These are phyloP conservation scores for Hipparchia semele DNA, from an alignment of 2,888 invertebrate species.

Conservation along the genomic window DNA sequence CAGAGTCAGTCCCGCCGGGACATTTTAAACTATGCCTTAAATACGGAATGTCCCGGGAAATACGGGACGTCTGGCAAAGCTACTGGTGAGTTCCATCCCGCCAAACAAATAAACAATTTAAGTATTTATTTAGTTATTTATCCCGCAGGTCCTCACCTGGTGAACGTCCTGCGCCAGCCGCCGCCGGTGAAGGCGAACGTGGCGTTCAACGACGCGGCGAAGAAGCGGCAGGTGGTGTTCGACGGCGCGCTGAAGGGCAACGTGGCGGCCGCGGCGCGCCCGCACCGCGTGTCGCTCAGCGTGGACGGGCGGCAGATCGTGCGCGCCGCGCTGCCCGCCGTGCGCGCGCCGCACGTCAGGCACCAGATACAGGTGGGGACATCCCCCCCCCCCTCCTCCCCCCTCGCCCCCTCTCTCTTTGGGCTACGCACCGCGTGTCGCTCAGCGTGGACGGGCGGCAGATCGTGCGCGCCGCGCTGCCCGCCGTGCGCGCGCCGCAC, in stretches of 20 bases:
- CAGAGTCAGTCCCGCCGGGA: too few relatives aligned
- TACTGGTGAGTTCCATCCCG: too few relatives aligned
- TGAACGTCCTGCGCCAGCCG: slow-evolving; percentile 72
- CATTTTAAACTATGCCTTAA: too few relatives aligned
- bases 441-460: slow-evolving; percentile 64
- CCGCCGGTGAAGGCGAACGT: slow-evolving; percentile 59
- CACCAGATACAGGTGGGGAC: slow-evolving; percentile 62
- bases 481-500: slow-evolving; percentile 52
- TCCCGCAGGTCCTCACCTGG: slow-evolving; percentile 58
- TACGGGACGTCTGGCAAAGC: too few relatives aligned
- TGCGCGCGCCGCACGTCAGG: slow-evolving; percentile 52
- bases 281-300: slow-evolving; percentile 56
- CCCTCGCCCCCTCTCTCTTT: too few relatives aligned
- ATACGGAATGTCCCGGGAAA: too few relatives aligned
- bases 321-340: slow-evolving; percentile 52
- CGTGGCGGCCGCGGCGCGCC: slow-evolving; percentile 45
- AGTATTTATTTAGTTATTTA: background rate
- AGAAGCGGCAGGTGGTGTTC: slow-evolving; percentile 56
- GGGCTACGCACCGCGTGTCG: slow-evolving; percentile 55
- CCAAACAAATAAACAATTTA: too few relatives aligned
- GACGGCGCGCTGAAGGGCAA: slow-evolving; percentile 52
- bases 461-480: slow-evolving; percentile 55
- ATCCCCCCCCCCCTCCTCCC: too few relatives aligned
- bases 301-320: slow-evolving; percentile 65
- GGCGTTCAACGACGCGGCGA: slow-evolving; percentile 57